phyloP scores from a whole-genome alignment of 2,888 invertebrate species.

The Resseliella maxima region DNA sequence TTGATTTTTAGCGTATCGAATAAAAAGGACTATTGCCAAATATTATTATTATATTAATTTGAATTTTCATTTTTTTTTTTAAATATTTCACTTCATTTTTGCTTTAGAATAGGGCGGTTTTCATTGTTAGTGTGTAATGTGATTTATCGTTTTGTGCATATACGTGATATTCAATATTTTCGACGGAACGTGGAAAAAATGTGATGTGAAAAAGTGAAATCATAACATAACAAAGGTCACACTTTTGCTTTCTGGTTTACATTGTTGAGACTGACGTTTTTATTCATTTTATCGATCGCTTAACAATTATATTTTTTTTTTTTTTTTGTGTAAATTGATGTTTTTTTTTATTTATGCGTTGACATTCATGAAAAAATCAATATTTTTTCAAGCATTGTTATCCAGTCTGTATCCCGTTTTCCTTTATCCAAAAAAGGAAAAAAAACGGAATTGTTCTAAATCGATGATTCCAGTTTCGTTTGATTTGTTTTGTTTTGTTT shows the following conservation, averaged over 20 bases:
- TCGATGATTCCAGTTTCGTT: constrained; percentile 10
- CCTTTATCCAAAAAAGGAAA: no score
- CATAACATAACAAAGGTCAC: constrained; percentile 38
- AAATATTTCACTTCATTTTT: no score
- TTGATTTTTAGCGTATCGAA: no score
- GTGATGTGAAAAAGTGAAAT: neutral
- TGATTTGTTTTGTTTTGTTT: neutral
- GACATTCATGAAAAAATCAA: constrained; percentile 39
- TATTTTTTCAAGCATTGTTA: constrained; percentile 8
- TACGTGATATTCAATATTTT: constrained; percentile 42
- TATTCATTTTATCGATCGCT: neutral
- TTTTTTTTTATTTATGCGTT: constrained; percentile 11
- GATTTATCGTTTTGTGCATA: constrained; percentile 23
- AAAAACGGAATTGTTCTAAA: constrained; percentile 15
- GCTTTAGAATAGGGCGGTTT: no score
- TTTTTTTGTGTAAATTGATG: no score
- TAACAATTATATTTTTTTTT: neutral
- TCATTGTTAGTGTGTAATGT: no score
- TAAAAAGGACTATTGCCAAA: no score
- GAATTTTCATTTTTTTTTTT: no score
- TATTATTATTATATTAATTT: no score
- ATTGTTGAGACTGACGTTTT: neutral
- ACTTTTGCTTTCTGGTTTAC: constrained; percentile 22
- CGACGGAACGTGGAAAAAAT: neutral
- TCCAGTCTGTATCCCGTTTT: neutral